A percentile compares a stretch with the other conserved stretches of the same genome.
phyloP scores from a whole-genome alignment of 2,113 vertebrate species.

The Macroglossus sobrinus region DNA sequence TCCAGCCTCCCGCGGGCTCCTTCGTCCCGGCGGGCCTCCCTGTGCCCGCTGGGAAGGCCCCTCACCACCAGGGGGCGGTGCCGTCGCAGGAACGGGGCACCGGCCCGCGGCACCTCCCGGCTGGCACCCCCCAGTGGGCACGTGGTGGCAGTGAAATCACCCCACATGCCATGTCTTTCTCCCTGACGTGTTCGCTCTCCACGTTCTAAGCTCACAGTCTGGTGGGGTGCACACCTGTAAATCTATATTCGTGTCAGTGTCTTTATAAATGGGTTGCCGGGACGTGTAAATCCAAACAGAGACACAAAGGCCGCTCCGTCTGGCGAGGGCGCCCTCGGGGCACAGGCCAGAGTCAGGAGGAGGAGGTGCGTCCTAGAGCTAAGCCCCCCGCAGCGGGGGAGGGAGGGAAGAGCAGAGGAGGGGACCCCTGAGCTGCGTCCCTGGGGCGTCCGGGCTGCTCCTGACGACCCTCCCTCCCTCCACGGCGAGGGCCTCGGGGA shows the following conservation, averaged over 20 bases:
- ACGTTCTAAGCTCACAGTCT: not conserved
- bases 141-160: not conserved
- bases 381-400: not conserved
- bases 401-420: not conserved
- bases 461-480: not conserved
- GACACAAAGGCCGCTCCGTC: not conserved
- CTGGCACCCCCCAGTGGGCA: too few relatives aligned
- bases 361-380: not conserved
- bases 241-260: not conserved
- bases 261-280: not conserved
- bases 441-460: not conserved
- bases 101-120: too few relatives aligned
- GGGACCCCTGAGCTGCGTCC: not conserved
- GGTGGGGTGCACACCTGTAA: not conserved
- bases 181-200: not conserved
- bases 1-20: not conserved
- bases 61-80: conserved; percentile 69
- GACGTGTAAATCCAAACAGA: not conserved
- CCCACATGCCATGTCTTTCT: not conserved
- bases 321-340: not conserved
- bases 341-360: not conserved
- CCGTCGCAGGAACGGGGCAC: not conserved
- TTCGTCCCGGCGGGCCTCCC: not conserved
- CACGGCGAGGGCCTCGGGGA: not conserved
- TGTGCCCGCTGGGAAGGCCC: not conserved